Evolutionary conservation across 1,140 invertebrate species (phyloP).

Genomic region (Pogonognathellus flavescens): DNA sequence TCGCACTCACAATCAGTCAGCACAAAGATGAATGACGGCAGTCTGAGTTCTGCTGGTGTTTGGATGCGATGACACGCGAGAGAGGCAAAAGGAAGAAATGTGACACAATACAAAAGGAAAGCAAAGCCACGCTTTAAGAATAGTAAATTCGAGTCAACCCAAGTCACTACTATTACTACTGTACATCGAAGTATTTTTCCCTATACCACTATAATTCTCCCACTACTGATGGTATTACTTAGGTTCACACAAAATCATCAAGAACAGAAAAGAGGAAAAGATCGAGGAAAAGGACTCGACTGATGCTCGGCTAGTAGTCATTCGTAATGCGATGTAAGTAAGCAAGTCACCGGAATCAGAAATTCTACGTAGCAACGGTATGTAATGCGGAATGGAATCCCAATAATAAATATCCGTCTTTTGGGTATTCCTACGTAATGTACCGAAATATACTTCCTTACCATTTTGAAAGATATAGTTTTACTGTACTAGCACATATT

Average conservation of each 20-base stretch:
- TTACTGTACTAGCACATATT: background rate
- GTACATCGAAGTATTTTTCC: background rate
- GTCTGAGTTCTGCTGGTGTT: background rate
- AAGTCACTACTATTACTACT: background rate
- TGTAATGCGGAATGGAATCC: constrained; percentile 59
- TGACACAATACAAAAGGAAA: constrained; percentile 48
- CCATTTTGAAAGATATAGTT: too few relatives aligned
- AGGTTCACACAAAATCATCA: too few relatives aligned
- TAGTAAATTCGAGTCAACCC: constrained; percentile 11
- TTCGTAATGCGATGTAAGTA: constrained; percentile 10
- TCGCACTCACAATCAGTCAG: constrained; percentile 27
- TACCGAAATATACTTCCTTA: too few relatives aligned
- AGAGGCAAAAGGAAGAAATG: constrained; percentile 44
- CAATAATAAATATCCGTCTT: constrained; percentile 58
- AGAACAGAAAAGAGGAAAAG: too few relatives aligned
- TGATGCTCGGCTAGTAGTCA: too few relatives aligned
- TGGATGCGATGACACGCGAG: constrained; percentile 47
- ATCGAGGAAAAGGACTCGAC: too few relatives aligned
- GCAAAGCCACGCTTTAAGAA: constrained; percentile 18
- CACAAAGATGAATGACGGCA: constrained; percentile 15
- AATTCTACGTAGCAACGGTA: constrained; percentile 56
- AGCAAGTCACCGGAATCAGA: constrained; percentile 45
- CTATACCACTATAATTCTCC: background rate
- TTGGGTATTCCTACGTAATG: background rate
- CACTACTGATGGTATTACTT: too few relatives aligned